Evolutionary conservation across 64 coral and sea anemone genomes (phyloP), one percentile per base, ranked within the genome.

Genomic region (Catalaphyllia jardinei): DNA sequence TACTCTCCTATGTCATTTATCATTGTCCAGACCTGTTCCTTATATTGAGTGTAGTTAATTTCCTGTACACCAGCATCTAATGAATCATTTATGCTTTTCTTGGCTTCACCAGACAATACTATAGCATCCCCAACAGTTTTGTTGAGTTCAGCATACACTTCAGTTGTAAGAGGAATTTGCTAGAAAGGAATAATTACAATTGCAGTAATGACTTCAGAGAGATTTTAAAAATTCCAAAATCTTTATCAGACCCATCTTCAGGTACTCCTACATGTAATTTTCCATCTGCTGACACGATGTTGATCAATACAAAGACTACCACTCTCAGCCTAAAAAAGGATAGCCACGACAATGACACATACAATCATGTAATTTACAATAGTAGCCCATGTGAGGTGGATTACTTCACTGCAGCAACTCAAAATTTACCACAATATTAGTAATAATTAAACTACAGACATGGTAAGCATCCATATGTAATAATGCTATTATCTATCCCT

Each of bases 1-100:
- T 14, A 57, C 54, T 57, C 10, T 13, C 54, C 54, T 10, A 57
- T 15, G 54, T 57, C 54, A 57, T 57, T 57, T 16, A 57, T 57
- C 9, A 57, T 57, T 19, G 20, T 62, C 52, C 79, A 25, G 10
- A 96, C 94, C 91, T 96, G 91, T 76, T 96, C 82, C n/a, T 72
- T 4, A 67, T 87, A 96, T n/a, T 85, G 50, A 30, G 91, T 87
- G 30, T 87, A 93, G 76, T 96, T 93, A 46, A 90, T 83, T 35
- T 96, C 87, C 1, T 93, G 83, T 8, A 96, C 88, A 8, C 94
- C 94, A 67, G 94, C 94, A 72, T 93, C 64, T 31, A 59, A 27
- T 27, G 94, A 96, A 38, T 93, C 89, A 30, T 93, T 91, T 35
- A 96, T 27, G 67, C 83, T 79, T 52, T 63, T 65, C 80, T 75